Base-by-base conservation (phyloP, 2,797 vertebrate genomes). In the Chelidonichthys spinosus region DNA sequence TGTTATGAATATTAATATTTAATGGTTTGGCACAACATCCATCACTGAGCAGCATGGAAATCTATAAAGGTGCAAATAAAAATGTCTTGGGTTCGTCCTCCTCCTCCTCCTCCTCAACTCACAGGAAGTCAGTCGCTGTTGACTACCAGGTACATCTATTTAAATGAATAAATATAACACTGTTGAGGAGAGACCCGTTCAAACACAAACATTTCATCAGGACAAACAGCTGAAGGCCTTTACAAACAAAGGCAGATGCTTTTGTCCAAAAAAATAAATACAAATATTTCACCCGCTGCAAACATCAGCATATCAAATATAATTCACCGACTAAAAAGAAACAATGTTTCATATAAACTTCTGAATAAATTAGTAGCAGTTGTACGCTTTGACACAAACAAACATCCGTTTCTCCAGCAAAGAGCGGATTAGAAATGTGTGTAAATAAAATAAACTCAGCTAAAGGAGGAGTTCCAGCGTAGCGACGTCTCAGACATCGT, bases 281-380 rank as follows among this genome's bases (percentile, higher is more conserved):
- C 25, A 25, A 25, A 25, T 25, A 94, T 91, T 89, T 81, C 90
- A 90, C 86, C 93, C 91, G 94, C 95, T 96, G 95, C 94, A 79
- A 94, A 94, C 63, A 94, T 95, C 96, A 96, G 96, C 95, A 92
- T 92, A 94, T 96, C 94, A 72, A 95, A 94, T 89, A 95, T 96
- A 96, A 96, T 95, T 96, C 95, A 96, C 91, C 92, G 96, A 97
- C 96, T 96, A 96, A 95, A 93, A 95, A 92, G 11, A 43, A 43
- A 43, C 4, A 58, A 9, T 11, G 2, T 61, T 63, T 87, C 69
- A 84, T 94, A 96, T 94, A 95, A 95, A 92, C 76, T 40, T 90
- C 82, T 83, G 79, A 96, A 97, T 97, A 97, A 97, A 96, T 96
- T 95, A 78, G 76, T 85, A 52, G 63, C 78, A 67, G 90, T 84